Conservation (phyloP, 2,888 invertebrate genomes). For the Caenorhabditis sulstoni region DNA sequence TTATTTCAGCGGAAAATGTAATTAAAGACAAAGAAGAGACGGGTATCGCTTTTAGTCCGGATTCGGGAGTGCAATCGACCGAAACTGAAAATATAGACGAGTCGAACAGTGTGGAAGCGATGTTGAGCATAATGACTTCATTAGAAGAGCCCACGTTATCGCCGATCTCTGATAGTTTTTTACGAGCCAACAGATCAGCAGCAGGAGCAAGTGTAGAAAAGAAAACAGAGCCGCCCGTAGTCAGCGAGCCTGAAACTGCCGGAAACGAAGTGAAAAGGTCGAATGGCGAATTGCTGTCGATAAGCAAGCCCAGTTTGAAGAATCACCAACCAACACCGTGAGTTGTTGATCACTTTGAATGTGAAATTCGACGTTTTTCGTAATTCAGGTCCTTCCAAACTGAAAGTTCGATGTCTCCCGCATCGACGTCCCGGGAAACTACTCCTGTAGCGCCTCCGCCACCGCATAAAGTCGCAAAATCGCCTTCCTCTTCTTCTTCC, state of each 20-base stretch:
- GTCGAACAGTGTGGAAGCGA: slow-evolving; percentile 41
- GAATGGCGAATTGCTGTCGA: too few species aligned
- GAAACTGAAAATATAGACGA: slow-evolving; percentile 60
- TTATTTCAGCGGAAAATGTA: not conserved
- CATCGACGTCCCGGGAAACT: slow-evolving; percentile 28
- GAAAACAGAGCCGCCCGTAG: not conserved
- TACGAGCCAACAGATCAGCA: too few species aligned
- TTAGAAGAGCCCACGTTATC: not conserved
- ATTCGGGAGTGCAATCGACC: slow-evolving; percentile 64
- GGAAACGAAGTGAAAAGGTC: too few species aligned
- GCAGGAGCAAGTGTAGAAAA: not conserved
- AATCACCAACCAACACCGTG: too few species aligned
- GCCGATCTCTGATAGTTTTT: too few species aligned
- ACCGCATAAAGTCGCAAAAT: not conserved
- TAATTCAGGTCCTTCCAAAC: not conserved
- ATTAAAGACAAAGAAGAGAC: not conserved
- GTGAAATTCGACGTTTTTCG: too few species aligned
- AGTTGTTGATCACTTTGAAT: too few species aligned
- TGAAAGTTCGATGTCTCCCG: slow-evolving; percentile 32
- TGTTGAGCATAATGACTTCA: slow-evolving; percentile 53
- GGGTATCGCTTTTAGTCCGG: slow-evolving; percentile 34
- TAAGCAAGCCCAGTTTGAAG: too few species aligned
- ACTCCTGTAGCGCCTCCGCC: not conserved
- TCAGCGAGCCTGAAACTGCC: too few species aligned
- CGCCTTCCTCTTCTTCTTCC: too few species aligned